Evolutionary conservation across 1,140 invertebrate genomes (phyloP).

Genomic region (Nixonia krombeini): DNA sequence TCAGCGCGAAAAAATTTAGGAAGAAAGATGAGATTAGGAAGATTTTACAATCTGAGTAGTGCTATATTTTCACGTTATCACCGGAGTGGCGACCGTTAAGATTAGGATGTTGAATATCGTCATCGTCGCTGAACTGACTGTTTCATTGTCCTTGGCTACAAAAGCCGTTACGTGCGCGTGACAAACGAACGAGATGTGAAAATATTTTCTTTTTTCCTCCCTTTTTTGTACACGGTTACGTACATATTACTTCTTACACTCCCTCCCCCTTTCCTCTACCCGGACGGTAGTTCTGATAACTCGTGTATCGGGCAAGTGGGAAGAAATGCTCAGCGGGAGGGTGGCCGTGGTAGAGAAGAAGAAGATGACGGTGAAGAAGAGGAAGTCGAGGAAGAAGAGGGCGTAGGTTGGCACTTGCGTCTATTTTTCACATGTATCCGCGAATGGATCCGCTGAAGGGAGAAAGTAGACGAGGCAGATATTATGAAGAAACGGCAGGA

Average conservation of each 20-base stretch:
- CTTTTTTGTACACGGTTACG: conserved; percentile 21
- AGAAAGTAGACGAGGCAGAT: conserved; percentile 1
- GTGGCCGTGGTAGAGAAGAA: too few relatives aligned
- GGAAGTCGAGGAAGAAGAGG: conserved; percentile 10
- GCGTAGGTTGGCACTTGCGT: conserved; percentile 23
- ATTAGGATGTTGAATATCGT: conserved; percentile 44
- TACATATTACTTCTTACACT: not conserved
- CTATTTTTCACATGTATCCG: conserved; percentile 15
- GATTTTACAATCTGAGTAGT: too few relatives aligned
- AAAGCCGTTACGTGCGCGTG: conserved; percentile 33
- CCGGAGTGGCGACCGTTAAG: conserved; percentile 31
- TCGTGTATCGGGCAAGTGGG: too few relatives aligned
- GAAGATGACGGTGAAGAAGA: too few relatives aligned
- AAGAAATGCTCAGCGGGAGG: too few relatives aligned
- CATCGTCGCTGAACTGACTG: conserved; percentile 19
- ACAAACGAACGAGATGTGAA: conserved; percentile 42
- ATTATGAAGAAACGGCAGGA: conserved; percentile 2
- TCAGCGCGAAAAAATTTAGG: too few relatives aligned
- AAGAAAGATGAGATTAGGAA: too few relatives aligned
- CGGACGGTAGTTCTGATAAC: too few relatives aligned
- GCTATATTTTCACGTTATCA: not conserved
- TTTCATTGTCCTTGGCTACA: conserved; percentile 17
- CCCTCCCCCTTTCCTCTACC: conserved; percentile 10
- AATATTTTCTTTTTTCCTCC: conserved; percentile 40
- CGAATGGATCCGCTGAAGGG: conserved; percentile 5